A percentile compares a stretch with the other conserved stretches of the same genome.
These are phyloP conservation scores for Phylloscopus whistleri DNA, from an alignment of 2,113 vertebrate genomes.

Conservation along the genomic window DNA sequence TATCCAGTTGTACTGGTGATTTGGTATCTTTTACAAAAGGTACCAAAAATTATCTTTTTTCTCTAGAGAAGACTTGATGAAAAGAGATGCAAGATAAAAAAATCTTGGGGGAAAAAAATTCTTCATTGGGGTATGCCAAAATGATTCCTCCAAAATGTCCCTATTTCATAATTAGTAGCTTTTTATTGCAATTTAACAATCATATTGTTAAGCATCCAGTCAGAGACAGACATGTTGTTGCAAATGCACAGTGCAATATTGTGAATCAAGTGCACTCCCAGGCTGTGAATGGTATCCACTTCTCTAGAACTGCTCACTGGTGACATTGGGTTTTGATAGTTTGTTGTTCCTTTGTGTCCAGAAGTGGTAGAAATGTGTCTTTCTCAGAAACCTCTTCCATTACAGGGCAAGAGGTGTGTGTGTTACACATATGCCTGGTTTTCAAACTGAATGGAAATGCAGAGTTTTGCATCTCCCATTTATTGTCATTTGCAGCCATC, in stretches of 20 bases:
- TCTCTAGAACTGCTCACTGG: neutral
- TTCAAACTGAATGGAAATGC: neutral
- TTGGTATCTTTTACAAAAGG: too few species aligned
- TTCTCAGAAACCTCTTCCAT: neutral
- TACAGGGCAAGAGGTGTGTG: rapidly evolving
- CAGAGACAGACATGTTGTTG: neutral
- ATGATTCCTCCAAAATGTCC: neutral
- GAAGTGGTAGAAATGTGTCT: neutral
- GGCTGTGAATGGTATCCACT: neutral
- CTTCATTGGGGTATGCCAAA: neutral
- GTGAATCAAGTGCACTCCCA: neutral
- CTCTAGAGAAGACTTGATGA: neutral
- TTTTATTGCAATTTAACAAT: neutral
- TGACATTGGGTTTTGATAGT: neutral
- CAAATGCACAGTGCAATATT: neutral
- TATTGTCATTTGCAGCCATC: neutral
- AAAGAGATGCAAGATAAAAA: neutral
- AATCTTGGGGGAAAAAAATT: neutral
- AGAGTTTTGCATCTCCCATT: neutral
- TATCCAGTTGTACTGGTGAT: neutral
- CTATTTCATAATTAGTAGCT: neutral
- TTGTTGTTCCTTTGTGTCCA: neutral
- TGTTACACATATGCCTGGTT: too few species aligned
- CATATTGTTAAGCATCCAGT: neutral
- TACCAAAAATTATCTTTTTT: neutral